Evolutionary conservation across 92 coral and sea anemone genomes (phyloP), one percentile per base, ranked within the genome.

Genomic region (Hydrozoanthus gracilis): DNA sequence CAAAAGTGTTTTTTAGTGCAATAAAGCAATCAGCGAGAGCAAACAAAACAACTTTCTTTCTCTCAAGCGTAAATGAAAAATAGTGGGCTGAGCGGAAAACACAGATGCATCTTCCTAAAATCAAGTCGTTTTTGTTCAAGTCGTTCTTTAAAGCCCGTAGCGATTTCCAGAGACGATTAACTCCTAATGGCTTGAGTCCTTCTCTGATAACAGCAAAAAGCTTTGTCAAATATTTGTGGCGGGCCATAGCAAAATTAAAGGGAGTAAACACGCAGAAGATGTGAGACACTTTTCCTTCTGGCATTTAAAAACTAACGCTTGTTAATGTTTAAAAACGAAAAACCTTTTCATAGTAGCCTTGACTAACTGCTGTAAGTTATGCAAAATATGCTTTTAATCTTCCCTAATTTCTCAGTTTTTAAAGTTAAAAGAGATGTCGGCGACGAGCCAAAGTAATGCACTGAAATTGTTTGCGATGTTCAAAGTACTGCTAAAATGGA

Each of bases 221-320:
- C 48, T 8, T 4, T 5, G 45, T 76, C 67, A 76, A 75, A 76
- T 76, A 76, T 76, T 20, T 52, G 82, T 17, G 82, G 46, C 82
- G 49, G 17, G 17, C 18, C 61, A 61, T 17, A 20, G 35, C 9
- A 35, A 76, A 66, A 73, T 73, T 15, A 49, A 73, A 73, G 78
- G 10, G 55, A 48, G 10, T 14, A 47, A 18, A 11, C 8, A 20
- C 3, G 44, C 9, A 76, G 11, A 76, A 49, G 82, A 16, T 64
- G 11, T 47, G 48, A 4, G 5, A 27, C 47, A 7, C 13, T 74
- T 50, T 74, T 27, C 10, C 46, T 51, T 7, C 35, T 18, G 8
- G 66, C 47, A 76, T 76, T 52, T 76, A 51, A 76, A 76, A 76
- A n/a, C 82, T 52, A 27, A 76, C 52, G 4, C 82, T 20, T 76